These are phyloP conservation scores for Hydrozoanthus gracilis DNA, from an alignment of 92 coral and sea anemone species.

Conservation along the genomic window DNA sequence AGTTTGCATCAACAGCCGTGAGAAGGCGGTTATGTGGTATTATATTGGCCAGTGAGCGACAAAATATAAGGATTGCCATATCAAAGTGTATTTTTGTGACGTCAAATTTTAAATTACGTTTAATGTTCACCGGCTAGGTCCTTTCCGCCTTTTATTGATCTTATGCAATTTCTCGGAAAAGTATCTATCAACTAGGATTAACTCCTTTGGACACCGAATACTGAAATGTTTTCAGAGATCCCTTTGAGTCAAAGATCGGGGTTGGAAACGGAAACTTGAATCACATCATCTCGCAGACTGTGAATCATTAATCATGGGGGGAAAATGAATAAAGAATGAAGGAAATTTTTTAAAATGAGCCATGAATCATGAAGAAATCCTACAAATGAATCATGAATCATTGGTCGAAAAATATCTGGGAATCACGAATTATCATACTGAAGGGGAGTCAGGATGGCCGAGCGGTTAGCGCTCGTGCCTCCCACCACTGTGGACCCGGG, in stretches of 20 bases:
- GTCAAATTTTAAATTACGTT: constrained; percentile 16
- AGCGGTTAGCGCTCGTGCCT: no score
- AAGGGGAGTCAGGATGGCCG: no score
- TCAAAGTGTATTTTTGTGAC: constrained; percentile 11
- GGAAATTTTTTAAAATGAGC: no score
- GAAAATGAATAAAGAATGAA: no score
- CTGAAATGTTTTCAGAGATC: constrained; percentile 7
- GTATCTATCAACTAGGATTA: not conserved
- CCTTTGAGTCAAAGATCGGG: not conserved
- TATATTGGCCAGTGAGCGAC: not conserved
- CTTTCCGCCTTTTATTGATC: no score
- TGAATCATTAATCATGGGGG: no score
- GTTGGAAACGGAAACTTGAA: no score
- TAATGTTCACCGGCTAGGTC: not conserved
- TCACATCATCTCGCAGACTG: no score
- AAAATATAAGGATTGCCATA: not conserved
- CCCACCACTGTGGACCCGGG: no score
- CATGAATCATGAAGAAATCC: not conserved
- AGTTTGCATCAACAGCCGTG: not conserved
- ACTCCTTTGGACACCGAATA: constrained; percentile 11
- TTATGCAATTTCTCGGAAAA: no score
- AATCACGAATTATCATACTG: no score
- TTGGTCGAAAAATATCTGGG: no score
- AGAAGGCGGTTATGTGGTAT: not conserved
- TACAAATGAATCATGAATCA: not conserved